These are phyloP conservation scores for Plectrocnemia conspersa DNA, from an alignment of 1,140 invertebrate genomes.

Conservation along the genomic window DNA sequence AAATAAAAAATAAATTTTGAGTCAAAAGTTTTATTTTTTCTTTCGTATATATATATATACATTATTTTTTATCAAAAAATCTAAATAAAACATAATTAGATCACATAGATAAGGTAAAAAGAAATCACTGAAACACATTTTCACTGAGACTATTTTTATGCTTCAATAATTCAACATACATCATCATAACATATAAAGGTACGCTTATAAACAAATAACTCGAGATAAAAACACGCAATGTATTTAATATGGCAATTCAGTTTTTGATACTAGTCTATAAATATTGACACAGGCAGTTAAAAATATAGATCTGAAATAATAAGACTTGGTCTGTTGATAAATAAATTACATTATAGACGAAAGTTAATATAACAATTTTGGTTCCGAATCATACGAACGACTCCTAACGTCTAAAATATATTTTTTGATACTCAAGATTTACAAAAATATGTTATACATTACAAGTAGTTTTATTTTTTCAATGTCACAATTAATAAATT, in stretches of 20 bases:
- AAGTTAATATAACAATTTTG: background rate
- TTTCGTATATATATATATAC: background rate
- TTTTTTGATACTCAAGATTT: too few relatives aligned
- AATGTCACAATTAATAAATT: too few relatives aligned
- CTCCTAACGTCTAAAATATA: too few relatives aligned
- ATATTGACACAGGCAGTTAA: too few relatives aligned
- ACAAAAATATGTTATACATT: too few relatives aligned
- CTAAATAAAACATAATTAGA: background rate
- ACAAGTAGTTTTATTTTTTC: too few relatives aligned
- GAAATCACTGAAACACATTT: too few relatives aligned
- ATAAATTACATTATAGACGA: background rate
- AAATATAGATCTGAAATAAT: too few relatives aligned
- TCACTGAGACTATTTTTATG: too few relatives aligned
- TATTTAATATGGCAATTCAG: background rate
- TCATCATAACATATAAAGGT: background rate
- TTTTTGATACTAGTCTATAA: background rate
- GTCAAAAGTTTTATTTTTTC: background rate
- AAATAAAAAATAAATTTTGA: background rate
- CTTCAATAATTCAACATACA: background rate
- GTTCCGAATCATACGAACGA: too few relatives aligned
- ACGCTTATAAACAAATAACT: background rate
- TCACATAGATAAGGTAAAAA: too few relatives aligned
- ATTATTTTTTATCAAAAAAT: conserved; percentile 1
- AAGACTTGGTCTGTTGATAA: background rate
- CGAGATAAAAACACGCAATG: background rate